A percentile compares a stretch with the other conserved stretches of the same genome.
phyloP scores from a whole-genome alignment of 2,113 vertebrate genomes.

The Paramormyrops kingsleyae region DNA sequence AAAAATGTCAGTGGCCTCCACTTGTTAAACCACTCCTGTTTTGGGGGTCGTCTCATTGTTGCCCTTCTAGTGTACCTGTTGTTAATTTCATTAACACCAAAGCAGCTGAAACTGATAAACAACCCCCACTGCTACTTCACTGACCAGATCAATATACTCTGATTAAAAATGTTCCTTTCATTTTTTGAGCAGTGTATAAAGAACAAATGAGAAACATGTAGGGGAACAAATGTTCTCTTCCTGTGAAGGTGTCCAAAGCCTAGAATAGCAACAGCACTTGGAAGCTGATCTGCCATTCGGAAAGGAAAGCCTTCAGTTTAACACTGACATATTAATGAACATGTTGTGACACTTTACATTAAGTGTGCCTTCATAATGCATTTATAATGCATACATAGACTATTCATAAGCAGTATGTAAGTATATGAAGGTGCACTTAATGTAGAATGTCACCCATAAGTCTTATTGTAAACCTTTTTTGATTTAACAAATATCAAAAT shows the following conservation, averaged over 20 bases:
- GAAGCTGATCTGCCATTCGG: neutral
- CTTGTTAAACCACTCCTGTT: no score
- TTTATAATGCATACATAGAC: neutral
- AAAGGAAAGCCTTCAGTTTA: neutral
- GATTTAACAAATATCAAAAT: neutral
- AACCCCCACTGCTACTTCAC: no score
- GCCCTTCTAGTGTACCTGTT: no score
- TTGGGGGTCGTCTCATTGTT: no score
- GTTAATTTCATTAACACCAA: no score
- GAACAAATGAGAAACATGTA: neutral
- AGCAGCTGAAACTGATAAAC: no score
- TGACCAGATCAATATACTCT: no score
- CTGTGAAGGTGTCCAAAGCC: neutral
- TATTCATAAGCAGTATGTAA: neutral
- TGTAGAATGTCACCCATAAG: neutral
- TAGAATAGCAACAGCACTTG: neutral
- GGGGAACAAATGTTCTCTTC: neutral
- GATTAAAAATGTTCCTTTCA: no score
- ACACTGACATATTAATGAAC: conserved; percentile 19
- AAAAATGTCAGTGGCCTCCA: no score
- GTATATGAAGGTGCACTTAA: neutral
- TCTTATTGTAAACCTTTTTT: neutral
- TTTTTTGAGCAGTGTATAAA: neutral
- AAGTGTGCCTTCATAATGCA: neutral
- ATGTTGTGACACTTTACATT: neutral